Evolutionary conservation across 2,797 vertebrate genomes (phyloP), one percentile per base, ranked within the genome.

Genomic region (Danio jaintianensis): DNA sequence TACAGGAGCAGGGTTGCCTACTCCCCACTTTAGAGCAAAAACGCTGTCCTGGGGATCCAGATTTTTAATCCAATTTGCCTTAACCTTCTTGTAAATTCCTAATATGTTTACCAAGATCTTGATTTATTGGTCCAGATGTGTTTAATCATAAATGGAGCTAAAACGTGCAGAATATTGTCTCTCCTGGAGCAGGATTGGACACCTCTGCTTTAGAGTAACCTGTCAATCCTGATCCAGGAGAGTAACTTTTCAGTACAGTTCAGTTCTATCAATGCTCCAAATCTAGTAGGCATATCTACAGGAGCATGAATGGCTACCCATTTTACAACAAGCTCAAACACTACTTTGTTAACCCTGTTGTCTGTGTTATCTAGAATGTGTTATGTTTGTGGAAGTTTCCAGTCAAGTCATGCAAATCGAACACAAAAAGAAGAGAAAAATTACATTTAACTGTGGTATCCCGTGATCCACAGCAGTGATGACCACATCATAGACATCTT

Each of bases 371-470:
- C 20, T 5, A 15, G 7, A 7, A 22, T 48, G 4, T 29, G 29
- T 29, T 1, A 29, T 29, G 29, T 29, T 29, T 1, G 29, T 29
- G 29, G 7, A 66, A 15, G 12, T 56, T 15, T 8, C 6, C 11
- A 3, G 9, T 36, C 1, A 48, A 16, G 40, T 16, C 18, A 64
- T 47, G 10, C 38, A 22, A 11, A 10, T 48, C 7, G 12, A 13
- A 29, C 2, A 43, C 29, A 29, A 29, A 29, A 61, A 43, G 4
- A 47, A 61, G 45, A 52, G 10, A 2, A 48, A 75, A 43, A 29
- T 55, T 89, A 95, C 95, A 89, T 94, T 87, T 87, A 92, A 90
- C 70, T 83, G 88, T 8, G 95, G 95, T 9, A 55, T 81, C 47
- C 94, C 94, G 0, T 88, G 82, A 75, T 95, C 95, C 15, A 89